phyloP scores from a whole-genome alignment of 2,113 vertebrate species.

The Ophiodon elongatus region DNA sequence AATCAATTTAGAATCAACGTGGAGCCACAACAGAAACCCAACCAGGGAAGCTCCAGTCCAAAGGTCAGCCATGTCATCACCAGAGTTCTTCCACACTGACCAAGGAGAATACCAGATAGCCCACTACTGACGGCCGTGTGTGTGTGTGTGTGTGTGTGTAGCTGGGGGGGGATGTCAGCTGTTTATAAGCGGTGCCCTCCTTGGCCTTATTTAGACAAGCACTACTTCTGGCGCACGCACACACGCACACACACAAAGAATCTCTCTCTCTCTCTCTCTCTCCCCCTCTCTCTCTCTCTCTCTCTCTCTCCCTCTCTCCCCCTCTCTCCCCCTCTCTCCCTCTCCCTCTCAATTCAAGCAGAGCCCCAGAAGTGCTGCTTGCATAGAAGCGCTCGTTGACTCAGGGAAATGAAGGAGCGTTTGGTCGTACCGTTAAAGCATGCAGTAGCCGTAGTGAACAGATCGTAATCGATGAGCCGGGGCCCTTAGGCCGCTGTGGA shows the following conservation, averaged over 20 bases:
- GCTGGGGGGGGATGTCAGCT: slow-evolving; percentile 59
- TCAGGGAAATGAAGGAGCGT: too few species aligned
- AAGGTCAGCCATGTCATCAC: slow-evolving; percentile 6
- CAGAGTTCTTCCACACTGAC: slow-evolving; percentile 30
- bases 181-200: slow-evolving; percentile 85
- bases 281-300: neutral
- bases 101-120: slow-evolving; percentile 38
- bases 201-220: slow-evolving; percentile 90
- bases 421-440: too few species aligned
- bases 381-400: too few species aligned
- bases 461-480: too few species aligned
- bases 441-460: too few species aligned
- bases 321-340: neutral
- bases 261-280: slow-evolving; percentile 9
- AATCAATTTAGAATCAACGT: neutral
- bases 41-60: neutral
- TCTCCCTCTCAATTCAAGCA: neutral
- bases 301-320: neutral
- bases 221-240: slow-evolving; percentile 75
- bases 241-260: slow-evolving; percentile 25
- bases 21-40: neutral
- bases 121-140: slow-evolving; percentile 3
- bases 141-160: slow-evolving; percentile 40
- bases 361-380: neutral
- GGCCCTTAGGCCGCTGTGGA: too few species aligned